These are phyloP conservation scores for Shargacucullia verbasci DNA, from an alignment of 2,888 invertebrate species.

Conservation along the genomic window DNA sequence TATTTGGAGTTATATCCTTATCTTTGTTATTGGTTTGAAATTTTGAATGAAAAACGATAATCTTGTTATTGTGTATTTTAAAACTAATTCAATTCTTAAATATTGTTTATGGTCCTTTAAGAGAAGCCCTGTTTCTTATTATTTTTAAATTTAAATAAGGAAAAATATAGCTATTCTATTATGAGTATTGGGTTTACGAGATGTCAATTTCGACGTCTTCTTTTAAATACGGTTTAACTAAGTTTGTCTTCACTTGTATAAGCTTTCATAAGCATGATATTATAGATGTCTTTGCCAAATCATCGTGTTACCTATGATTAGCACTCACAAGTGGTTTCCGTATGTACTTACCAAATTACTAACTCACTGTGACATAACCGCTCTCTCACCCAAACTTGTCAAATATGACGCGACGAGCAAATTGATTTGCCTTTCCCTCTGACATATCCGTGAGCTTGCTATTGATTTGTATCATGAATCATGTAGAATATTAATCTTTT, in stretches of 20 bases:
- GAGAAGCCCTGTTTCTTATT: no score
- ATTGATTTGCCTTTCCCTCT: constrained; percentile 47
- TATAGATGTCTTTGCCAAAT: constrained; percentile 19
- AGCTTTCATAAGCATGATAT: not conserved
- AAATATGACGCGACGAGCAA: constrained; percentile 28
- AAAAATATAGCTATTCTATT: no score
- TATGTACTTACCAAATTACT: constrained; percentile 11
- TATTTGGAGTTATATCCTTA: constrained; percentile 20
- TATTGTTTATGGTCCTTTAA: no score
- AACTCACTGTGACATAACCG: constrained; percentile 18
- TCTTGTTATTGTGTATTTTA: not conserved
- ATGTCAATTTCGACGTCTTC: no score
- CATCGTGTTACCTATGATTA: constrained; percentile 22
- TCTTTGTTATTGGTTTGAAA: constrained; percentile 12
- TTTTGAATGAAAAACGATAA: constrained; percentile 13
- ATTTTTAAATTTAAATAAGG: no score
- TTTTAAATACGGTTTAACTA: no score
- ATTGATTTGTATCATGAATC: constrained; percentile 31
- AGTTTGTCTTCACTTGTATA: not conserved
- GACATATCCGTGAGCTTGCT: constrained; percentile 11
- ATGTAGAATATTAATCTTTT: constrained; percentile 20
- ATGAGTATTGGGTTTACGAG: no score
- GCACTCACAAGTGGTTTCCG: constrained; percentile 7
- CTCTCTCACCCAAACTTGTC: constrained; percentile 46
- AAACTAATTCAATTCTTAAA: no score